Evolutionary conservation across 2,888 invertebrate species (phyloP), one percentile per base, ranked within the genome.

Genomic region (Chrysolina oricalcia): DNA sequence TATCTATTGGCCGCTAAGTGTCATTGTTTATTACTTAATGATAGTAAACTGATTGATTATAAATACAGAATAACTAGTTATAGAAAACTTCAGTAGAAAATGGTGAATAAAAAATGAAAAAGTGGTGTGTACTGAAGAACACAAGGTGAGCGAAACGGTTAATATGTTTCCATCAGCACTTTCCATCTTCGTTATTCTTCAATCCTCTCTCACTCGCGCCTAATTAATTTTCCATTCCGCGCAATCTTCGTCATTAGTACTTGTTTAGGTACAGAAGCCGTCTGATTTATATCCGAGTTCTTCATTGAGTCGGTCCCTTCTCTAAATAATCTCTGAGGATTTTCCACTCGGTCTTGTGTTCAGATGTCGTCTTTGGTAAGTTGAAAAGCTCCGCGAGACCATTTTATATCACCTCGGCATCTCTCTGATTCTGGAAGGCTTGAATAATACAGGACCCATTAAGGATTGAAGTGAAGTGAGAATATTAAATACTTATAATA

Each of bases 191-290:
- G 6, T 19, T 23, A 21, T 19, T 59, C 27, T 10, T 17, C 4
- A n/a, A 59, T 27, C 17, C 27, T 15, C 27, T n/a, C 8, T 35
- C 11, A 27, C 59, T 27, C 2, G 21, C 59, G 48, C 19, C 67
- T 56, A 71, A 72, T 75, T 64, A 65, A 75, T 72, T 69, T 64
- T 53, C 35, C 53, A 72, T 75, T 67, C 65, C 59, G 64, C 69
- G 72, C 68, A 68, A 64, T 67, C 71, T 69, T 65, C 68, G 48
- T 66, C 72, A 72, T 75, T 75, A 75, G 75, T 75, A 69, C 72
- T 72, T 75, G 75, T 72, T 75, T 69, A 21, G 65, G 59, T 27
- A 68, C 53, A 59, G 64, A 62, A 72, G 68, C 59, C 70, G 56
- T 66, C 72, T 72, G 65, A 68, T 72, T 72, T 72, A 69, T 75